Evolutionary conservation across 2,113 vertebrate species (phyloP), one percentile per base, ranked within the genome.

Genomic region (Rhabdornis inornatus): DNA sequence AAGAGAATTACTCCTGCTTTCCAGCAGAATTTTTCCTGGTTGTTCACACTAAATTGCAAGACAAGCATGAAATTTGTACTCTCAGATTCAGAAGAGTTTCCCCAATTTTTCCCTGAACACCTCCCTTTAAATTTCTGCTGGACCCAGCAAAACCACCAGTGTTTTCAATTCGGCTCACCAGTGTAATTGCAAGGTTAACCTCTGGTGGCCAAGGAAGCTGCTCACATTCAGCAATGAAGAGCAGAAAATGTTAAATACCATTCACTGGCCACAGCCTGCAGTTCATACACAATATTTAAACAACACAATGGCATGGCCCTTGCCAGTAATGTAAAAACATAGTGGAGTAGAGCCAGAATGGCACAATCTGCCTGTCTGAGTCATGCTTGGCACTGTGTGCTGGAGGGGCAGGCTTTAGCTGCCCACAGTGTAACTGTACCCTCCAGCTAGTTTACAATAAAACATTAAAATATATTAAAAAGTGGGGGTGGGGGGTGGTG

Each of bases 231-330:
- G 70, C 85, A 79, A 61, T 8, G 76, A 97, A 49, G 85, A 92
- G 44, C 74, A 95, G 64, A 72, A 69, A 92, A 93, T 22, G 91
- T 94, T 92, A 96, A 96, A 94, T 68, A 92, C 61, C 69, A 77
- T 78, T 93, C 90, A 81, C 81, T 79, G 72, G 90, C 94, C 96
- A 92, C 64, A 96, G 70, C 91, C 94, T 93, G 85, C 35, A 93
- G 66, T 92, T 95, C 97, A 96, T 87, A 96, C 72, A 91, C 42
- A 97, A 96, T 95, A 95, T 95, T 87, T 95, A 82, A 44, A 86
- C 94, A 96, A 94, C 92, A 97, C 96, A 96, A 97, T 96, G 96
- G 93, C 96, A 83, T 5, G 80, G 92, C 83, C 92, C 90, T 93
- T 96, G 94, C 91, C 76, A 97, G 81, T 95, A 97, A 83, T 84